Evolutionary conservation across 1,140 invertebrate genomes (phyloP).

Genomic region (Saccostrea cuccullata): DNA sequence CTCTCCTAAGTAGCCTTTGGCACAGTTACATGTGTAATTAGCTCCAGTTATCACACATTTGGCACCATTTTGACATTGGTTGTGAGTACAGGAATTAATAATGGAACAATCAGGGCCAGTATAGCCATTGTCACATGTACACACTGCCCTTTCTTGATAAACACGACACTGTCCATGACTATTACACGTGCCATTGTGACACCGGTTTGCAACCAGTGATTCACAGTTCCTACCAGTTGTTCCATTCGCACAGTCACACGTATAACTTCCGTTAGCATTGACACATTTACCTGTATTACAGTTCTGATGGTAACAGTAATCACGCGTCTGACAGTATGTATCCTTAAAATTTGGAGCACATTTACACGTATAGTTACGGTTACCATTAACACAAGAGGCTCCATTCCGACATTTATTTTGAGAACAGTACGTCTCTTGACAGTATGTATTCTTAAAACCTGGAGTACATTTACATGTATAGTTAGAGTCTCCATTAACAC

Average conservation of each 20-base stretch:
- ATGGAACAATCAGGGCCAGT: conserved; percentile 14
- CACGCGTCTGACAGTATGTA: too few species aligned
- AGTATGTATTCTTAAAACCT: not conserved
- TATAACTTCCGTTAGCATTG: conserved; percentile 1
- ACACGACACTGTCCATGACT: not conserved
- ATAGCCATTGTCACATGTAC: not conserved
- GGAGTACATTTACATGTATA: not conserved
- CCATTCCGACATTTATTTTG: not conserved
- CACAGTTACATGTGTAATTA: not conserved
- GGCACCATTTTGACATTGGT: conserved; percentile 14
- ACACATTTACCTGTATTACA: too few species aligned
- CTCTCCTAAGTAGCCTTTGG: not conserved
- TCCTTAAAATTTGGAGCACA: too few species aligned
- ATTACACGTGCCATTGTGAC: not conserved
- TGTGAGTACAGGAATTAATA: not conserved
- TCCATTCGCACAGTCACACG: conserved; percentile 1
- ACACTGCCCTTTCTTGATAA: not conserved
- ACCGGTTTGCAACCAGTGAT: not conserved
- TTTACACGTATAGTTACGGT: too few species aligned
- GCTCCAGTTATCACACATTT: conserved; percentile 12
- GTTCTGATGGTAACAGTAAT: too few species aligned
- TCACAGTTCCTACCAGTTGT: conserved; percentile 20
- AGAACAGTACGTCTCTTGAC: not conserved
- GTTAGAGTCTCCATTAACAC: too few species aligned
- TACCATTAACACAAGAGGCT: too few species aligned